Conservation (phyloP, 2,113 vertebrate species). For the Nicator chloris region DNA sequence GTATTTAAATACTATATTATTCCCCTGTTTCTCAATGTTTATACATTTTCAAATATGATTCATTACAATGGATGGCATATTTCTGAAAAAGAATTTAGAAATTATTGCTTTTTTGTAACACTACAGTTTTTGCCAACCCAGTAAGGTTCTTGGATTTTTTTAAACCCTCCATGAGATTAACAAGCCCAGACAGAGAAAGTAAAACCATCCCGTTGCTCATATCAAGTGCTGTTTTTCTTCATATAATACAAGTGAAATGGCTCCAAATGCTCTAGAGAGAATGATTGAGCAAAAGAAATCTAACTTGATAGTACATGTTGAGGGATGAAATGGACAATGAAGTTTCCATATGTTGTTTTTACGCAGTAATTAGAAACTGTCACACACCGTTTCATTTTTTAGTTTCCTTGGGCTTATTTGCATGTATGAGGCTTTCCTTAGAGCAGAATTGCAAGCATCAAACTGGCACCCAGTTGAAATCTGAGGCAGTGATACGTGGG, state of each 20-base stretch:
- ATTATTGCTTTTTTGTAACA: neutral
- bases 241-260: constrained; percentile 48
- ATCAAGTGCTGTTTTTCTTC: constrained; percentile 30
- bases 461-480: constrained; percentile 64
- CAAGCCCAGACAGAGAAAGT: constrained; percentile 44
- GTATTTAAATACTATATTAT: neutral
- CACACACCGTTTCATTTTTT: constrained; percentile 80
- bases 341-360: constrained; percentile 91
- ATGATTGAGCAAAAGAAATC: constrained; percentile 78
- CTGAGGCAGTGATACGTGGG: constrained; percentile 23
- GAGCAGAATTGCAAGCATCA: constrained; percentile 64
- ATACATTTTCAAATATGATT: neutral
- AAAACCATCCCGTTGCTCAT: constrained; percentile 36
- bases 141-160: neutral
- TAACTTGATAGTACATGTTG: constrained; percentile 81
- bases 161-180: constrained; percentile 38
- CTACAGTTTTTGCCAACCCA: neutral
- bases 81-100: neutral
- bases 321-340: constrained; percentile 90
- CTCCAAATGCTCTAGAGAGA: constrained; percentile 68
- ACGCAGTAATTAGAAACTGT: constrained; percentile 88
- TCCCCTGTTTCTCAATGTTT: neutral
- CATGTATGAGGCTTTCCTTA: constrained; percentile 67
- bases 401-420: constrained; percentile 79
- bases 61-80: neutral